Evolutionary conservation across 2,797 vertebrate genomes (phyloP).

Genomic region (Chlorospingus flavigularis): DNA sequence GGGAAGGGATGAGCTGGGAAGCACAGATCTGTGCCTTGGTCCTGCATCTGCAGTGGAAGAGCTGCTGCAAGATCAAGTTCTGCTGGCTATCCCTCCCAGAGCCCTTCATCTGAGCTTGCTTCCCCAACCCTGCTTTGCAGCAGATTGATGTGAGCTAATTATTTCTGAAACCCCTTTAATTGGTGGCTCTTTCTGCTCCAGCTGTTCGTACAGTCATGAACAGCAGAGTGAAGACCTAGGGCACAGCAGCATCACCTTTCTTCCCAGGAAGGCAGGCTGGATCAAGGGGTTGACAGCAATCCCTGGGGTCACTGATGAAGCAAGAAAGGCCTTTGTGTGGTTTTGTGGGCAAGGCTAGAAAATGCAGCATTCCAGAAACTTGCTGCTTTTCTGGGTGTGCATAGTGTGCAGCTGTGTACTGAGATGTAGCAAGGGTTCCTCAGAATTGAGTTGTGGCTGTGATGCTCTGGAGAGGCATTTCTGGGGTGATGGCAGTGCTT

Average conservation of each 20-base stretch:
- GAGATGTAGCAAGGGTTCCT: not conserved
- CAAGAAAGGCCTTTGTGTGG: not conserved
- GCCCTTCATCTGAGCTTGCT: not conserved
- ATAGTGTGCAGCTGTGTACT: not conserved
- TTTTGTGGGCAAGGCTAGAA: not conserved
- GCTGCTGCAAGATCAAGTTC: not conserved
- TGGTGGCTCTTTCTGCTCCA: not conserved
- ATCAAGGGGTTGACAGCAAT: not conserved
- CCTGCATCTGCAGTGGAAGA: not conserved
- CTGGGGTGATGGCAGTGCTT: not conserved
- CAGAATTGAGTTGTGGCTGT: not conserved
- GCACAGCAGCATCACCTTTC: not conserved
- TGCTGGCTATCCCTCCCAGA: not conserved
- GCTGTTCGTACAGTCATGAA: not conserved
- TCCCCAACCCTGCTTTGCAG: not conserved
- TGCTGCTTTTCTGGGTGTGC: not conserved
- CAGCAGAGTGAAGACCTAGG: not conserved
- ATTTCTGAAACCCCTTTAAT: constrained; percentile 7
- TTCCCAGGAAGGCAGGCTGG: not conserved
- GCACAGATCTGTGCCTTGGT: not conserved
- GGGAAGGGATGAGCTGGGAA: not conserved
- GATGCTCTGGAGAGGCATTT: not conserved
- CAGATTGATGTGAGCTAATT: not conserved
- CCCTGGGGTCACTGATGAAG: not conserved
- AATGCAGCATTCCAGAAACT: not conserved